Evolutionary conservation across 2,797 vertebrate species (phyloP), one percentile per base, ranked within the genome.

Genomic region (Dicrostonyx torquatus): DNA sequence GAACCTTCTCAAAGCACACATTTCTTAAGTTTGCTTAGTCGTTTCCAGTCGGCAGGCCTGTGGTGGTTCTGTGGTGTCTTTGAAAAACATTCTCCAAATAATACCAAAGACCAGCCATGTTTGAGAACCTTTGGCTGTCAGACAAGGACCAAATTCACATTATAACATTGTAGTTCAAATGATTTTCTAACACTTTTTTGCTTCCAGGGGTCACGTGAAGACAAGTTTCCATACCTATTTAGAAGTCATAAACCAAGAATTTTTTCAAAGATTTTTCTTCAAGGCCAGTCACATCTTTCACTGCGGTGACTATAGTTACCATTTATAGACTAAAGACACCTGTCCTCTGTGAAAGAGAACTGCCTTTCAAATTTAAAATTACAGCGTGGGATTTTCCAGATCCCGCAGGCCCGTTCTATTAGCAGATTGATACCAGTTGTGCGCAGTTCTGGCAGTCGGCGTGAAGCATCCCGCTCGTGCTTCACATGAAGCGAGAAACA

Each of bases 331-430:
- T 50, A 62, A 64, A 48, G 87, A 77, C 40, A 89, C 76, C 79
- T 87, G 40, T 84, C 77, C 48, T 84, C 60, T n/a, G 0, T 83
- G 40, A 93, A 85, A 92, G 12, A 91, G 24, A 95, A 85, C n/a
- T 70, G 7, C 70, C 18, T 88, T 91, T 86, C 48, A 78, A 24
- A 90, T 55, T 26, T 72, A 62, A 85, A 95, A 90, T 95, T 79
- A 58, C 2, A 66, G 55, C 6, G 11, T 60, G 22, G 68, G 87
- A 82, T 84, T 88, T 80, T 94, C 89, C 94, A 88, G 43, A 94
- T 82, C n/a, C 87, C 79, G 64, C 26, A 93, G 60, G 14, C 62
- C 79, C 34, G 10, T 93, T 76, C 86, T 90, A 73, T 68, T 93
- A 90, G 50, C 45, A 90, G 83, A 43, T 72, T 85, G 43, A 86